A percentile compares a stretch with the other conserved stretches of the same genome.
Evolutionary conservation across 2,113 vertebrate species (phyloP).

Genomic region (Lepisosteus oculatus): DNA sequence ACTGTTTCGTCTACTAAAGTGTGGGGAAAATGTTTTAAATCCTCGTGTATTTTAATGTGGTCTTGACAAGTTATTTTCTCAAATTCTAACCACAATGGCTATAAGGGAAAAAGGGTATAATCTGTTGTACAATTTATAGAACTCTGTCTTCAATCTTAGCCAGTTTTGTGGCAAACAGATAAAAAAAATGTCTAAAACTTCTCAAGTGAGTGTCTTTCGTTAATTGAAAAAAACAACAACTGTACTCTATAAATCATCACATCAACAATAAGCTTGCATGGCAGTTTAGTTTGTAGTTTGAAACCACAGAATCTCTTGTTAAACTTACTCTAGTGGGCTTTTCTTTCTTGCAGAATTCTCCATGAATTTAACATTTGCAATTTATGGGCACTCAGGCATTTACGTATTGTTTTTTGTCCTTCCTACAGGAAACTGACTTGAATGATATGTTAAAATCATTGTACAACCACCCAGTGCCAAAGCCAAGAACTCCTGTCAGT

Average conservation of each 20-base stretch:
- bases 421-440: conserved; percentile 83
- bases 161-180: conserved; percentile 52
- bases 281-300: conserved; percentile 49
- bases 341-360: conserved; percentile 19
- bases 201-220: conserved; percentile 46
- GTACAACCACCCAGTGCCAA: conserved; percentile 86
- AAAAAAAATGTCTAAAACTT: conserved; percentile 42
- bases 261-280: conserved; percentile 58
- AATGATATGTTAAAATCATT: conserved; percentile 87
- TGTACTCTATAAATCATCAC: conserved; percentile 54
- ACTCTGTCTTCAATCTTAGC: conserved; percentile 41
- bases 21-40: too few species aligned
- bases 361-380: neutral
- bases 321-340: conserved; percentile 51
- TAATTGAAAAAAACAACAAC: conserved; percentile 57
- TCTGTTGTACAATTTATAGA: conserved; percentile 50
- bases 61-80: too few species aligned
- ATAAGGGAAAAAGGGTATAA: neutral
- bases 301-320: conserved; percentile 61
- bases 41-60: too few species aligned
- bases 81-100: too few species aligned
- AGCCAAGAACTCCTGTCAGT: conserved; percentile 83
- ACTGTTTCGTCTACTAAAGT: too few species aligned
- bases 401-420: conserved; percentile 35
- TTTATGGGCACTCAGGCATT: neutral